phyloP scores from a whole-genome alignment of 2,888 invertebrate genomes.

The Chrysopilus asiliformis region DNA sequence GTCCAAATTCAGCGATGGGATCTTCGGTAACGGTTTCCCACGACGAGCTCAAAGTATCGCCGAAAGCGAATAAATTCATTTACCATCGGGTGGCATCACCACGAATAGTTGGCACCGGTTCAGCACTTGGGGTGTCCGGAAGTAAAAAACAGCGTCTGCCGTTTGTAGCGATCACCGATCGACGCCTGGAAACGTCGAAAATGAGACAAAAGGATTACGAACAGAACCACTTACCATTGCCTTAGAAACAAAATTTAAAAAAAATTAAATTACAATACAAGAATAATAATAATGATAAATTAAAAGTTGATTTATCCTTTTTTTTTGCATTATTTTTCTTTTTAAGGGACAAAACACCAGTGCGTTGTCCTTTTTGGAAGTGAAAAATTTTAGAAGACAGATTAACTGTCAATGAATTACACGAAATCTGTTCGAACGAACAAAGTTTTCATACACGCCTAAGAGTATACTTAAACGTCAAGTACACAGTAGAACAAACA shows the following conservation, averaged over 20 bases:
- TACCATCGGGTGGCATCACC: constrained; percentile 32
- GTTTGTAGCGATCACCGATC: constrained; percentile 35
- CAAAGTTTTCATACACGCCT: too few relatives aligned
- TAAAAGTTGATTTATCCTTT: too few relatives aligned
- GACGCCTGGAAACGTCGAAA: constrained; percentile 29
- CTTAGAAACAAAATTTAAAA: constrained; percentile 21
- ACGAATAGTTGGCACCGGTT: constrained; percentile 23
- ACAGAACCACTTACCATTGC: constrained; percentile 35
- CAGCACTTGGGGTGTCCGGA: constrained; percentile 14
- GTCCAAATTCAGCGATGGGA: neutral
- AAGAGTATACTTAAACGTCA: too few relatives aligned
- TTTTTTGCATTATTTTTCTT: too few relatives aligned
- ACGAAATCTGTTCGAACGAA: too few relatives aligned
- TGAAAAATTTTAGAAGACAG: too few relatives aligned
- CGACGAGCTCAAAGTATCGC: constrained; percentile 9
- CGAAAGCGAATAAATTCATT: constrained; percentile 27
- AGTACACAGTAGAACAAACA: too few relatives aligned
- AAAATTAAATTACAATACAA: too few relatives aligned
- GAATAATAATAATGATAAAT: too few relatives aligned
- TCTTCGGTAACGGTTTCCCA: constrained; percentile 1
- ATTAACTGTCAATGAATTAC: too few relatives aligned
- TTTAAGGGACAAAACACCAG: too few relatives aligned
- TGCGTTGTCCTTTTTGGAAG: too few relatives aligned
- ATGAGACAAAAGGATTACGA: constrained; percentile 30
- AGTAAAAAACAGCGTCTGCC: constrained; percentile 30